A percentile compares a stretch with the other conserved stretches of the same genome.
phyloP scores from a whole-genome alignment of 1,140 invertebrate genomes.

The Lepidurus arcticus region DNA sequence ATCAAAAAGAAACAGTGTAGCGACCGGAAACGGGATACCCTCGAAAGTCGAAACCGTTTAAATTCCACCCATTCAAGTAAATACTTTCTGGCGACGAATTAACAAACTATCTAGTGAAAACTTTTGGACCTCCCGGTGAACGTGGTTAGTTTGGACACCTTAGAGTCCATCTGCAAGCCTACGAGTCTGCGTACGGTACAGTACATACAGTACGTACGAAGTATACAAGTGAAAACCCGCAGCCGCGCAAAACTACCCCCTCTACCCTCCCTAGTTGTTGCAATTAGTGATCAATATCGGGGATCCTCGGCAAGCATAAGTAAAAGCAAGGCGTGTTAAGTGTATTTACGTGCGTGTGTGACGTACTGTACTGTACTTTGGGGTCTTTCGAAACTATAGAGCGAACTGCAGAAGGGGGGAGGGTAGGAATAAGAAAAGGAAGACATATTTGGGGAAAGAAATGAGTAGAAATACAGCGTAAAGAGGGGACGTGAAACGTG shows the following conservation, averaged over 20 bases:
- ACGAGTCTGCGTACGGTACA: too few species aligned
- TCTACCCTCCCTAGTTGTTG: neutral
- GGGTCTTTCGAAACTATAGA: neutral
- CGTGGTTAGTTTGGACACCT: too few species aligned
- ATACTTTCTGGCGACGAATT: neutral
- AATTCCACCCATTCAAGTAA: neutral
- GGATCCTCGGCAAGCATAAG: neutral
- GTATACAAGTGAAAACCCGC: neutral
- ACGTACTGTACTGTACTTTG: neutral
- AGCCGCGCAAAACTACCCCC: neutral
- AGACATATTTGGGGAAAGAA: too few species aligned
- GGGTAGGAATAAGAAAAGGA: too few species aligned
- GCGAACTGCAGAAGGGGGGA: too few species aligned
- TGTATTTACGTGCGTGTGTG: neutral
- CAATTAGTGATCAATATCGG: slow-evolving; percentile 9
- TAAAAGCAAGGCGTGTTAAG: neutral
- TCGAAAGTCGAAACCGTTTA: neutral
- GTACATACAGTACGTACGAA: too few species aligned
- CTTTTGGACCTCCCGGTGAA: too few species aligned
- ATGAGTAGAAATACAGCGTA: too few species aligned
- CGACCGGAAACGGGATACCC: neutral
- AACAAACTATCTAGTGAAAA: too few species aligned
- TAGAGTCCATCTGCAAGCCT: too few species aligned
- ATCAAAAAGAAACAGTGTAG: neutral
- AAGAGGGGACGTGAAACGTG: too few species aligned